Evolutionary conservation across 2,888 invertebrate species (phyloP), one percentile per base, ranked within the genome.

Genomic region (Caradrina kadenii): DNA sequence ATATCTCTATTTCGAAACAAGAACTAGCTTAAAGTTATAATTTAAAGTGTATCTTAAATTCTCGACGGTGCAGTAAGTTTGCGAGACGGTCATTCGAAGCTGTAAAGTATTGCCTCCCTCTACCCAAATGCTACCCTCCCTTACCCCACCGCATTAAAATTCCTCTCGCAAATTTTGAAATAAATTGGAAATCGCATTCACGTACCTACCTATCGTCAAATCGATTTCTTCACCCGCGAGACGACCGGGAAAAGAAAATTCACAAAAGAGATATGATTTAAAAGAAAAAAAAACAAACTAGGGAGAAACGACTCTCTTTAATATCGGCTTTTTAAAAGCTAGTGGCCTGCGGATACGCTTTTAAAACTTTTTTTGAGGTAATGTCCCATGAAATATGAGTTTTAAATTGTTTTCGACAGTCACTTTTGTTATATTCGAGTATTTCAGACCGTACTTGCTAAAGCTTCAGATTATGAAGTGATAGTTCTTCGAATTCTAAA

Each of bases 151-250:
- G 80, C 87, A 90, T 92, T 91, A 90, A 91, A 91, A 92, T 92
- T 92, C 91, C 74, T 71, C 85, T 88, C 90, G 80, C 89, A 89
- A 91, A 89, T 82, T 91, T 92, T 88, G 80, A 87, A 91, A 91
- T 91, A 90, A 91, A 91, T 91, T 89, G 89, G 81, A 86, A 89
- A 89, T 89, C 86, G 88, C 83, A 91, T 91, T 89, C 90, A 87
- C 90, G 89, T 89, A 82, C 87, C 88, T 89, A 82, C 87, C 88
- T 84, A 87, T 88, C 85, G 87, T 86, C 84, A 89, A 91, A 92
- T 93, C 91, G 91, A 92, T 92, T 92, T 91, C 88, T 87, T 89
- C 90, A 87, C 87, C 86, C 87, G 83, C 69, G 83, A 86, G 86
- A 85, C 86, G 81, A 87, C 76, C 84, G 83, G 81, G 76, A 82